Conservation (phyloP, 2,113 vertebrate genomes). For the Perca schrenkii region DNA sequence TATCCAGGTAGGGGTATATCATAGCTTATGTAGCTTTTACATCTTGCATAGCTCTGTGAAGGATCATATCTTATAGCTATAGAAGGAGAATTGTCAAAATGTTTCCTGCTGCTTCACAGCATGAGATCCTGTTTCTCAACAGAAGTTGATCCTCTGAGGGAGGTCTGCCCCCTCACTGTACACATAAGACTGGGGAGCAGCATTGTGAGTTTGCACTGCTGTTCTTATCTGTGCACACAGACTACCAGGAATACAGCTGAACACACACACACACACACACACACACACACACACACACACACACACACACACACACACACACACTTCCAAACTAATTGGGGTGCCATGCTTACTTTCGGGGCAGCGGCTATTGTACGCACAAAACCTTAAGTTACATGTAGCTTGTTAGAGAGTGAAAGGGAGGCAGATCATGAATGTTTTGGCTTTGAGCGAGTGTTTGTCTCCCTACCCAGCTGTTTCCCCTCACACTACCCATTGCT, state of each 20-base stretch:
- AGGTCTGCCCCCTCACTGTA: constrained; percentile 16
- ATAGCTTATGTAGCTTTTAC: neutral
- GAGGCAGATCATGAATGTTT: constrained; percentile 25
- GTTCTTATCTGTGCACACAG: constrained; percentile 34
- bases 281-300: too few relatives aligned
- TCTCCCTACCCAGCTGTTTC: constrained; percentile 23
- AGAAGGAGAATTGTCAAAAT: constrained; percentile 11
- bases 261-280: too few relatives aligned
- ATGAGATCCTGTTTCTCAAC: constrained; percentile 34
- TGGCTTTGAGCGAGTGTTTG: constrained; percentile 28
- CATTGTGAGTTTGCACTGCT: constrained; percentile 37
- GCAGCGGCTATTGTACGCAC: constrained; percentile 14
- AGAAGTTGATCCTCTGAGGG: constrained; percentile 35
- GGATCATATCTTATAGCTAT: constrained; percentile 2
- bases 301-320: constrained; percentile 17
- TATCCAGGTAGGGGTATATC: neutral
- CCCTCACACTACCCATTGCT: neutral
- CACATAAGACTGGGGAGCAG: constrained; percentile 25
- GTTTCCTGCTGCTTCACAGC: neutral
- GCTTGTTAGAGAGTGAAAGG: constrained; percentile 40
- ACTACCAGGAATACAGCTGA: constrained; percentile 35
- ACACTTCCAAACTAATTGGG: constrained; percentile 49
- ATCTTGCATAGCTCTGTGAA: neutral
- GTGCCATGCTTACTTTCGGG: constrained; percentile 14
- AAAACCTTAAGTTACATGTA: constrained; percentile 39